A percentile compares a stretch with the other conserved stretches of the same genome.
These are phyloP conservation scores for Stegostoma tigrinum DNA, from an alignment of 2,113 vertebrate genomes.

Conservation along the genomic window DNA sequence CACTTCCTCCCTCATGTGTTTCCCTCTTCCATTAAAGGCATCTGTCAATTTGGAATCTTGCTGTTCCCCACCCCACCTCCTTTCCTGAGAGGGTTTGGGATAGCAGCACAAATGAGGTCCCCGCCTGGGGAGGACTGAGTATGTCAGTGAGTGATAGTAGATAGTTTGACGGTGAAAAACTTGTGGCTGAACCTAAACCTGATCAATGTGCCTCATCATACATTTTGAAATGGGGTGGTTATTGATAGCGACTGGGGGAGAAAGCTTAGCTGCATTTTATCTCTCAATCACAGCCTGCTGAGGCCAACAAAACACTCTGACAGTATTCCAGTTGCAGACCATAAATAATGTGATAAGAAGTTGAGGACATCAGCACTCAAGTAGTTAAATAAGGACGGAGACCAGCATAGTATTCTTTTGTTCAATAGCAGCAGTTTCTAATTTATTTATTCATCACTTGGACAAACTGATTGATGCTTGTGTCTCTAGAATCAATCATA, in stretches of 20 bases:
- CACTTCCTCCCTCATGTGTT: neutral
- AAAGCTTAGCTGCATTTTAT: neutral
- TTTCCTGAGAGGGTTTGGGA: neutral
- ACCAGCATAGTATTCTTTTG: neutral
- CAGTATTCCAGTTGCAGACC: no score
- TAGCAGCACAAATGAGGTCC: neutral
- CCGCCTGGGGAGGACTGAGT: neutral
- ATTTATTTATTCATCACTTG: slow-evolving; percentile 40
- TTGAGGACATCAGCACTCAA: neutral
- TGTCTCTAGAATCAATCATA: slow-evolving; percentile 58
- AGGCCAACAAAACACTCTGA: neutral
- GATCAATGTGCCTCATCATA: neutral
- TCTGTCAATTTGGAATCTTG: neutral
- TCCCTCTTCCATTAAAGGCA: neutral
- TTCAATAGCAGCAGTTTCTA: slow-evolving; percentile 30
- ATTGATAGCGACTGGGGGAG: neutral
- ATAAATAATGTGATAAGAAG: neutral
- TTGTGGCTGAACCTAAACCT: neutral
- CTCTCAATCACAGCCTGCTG: neutral
- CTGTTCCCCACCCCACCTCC: neutral
- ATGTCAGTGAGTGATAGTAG: neutral
- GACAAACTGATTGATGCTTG: slow-evolving; percentile 66
- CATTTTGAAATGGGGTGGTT: neutral
- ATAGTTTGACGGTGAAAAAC: neutral
- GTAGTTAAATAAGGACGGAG: slow-evolving; percentile 4